phyloP scores from a whole-genome alignment of 2,113 vertebrate species.

The Mellivora capensis region DNA sequence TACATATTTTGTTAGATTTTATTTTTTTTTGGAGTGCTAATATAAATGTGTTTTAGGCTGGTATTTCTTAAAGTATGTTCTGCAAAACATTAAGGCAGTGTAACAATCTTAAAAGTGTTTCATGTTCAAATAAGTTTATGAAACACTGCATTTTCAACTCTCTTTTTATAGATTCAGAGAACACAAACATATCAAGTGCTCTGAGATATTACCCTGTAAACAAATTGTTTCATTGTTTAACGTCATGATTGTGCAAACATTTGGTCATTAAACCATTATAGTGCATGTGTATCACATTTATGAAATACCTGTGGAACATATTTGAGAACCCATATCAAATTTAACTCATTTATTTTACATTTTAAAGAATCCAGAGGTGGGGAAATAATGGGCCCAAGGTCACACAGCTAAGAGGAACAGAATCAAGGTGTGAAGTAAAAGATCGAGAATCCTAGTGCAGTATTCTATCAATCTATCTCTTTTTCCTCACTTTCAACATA shows the following conservation, averaged over 20 bases:
- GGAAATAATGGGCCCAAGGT: neutral
- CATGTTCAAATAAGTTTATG: neutral
- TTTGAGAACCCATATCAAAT: neutral
- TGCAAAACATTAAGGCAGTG: neutral
- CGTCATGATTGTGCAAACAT: neutral
- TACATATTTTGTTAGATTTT: neutral
- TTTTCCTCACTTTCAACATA: neutral
- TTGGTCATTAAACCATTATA: neutral
- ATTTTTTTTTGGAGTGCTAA: neutral
- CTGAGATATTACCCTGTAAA: neutral
- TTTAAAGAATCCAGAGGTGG: neutral
- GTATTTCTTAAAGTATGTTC: neutral
- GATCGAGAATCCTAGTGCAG: neutral
- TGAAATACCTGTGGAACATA: neutral
- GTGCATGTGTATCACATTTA: neutral
- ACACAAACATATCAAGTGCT: neutral
- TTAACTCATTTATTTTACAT: neutral
- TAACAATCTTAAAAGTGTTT: neutral
- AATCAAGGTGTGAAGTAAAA: neutral
- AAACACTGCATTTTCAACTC: neutral
- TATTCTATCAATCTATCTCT: neutral
- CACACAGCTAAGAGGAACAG: neutral
- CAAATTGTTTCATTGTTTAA: neutral
- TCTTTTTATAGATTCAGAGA: neutral
- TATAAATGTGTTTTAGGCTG: neutral